A percentile compares a stretch with the other conserved stretches of the same genome.
These are phyloP conservation scores for Discoglossus pictus DNA, from an alignment of 2,797 vertebrate genomes.

Conservation along the genomic window DNA sequence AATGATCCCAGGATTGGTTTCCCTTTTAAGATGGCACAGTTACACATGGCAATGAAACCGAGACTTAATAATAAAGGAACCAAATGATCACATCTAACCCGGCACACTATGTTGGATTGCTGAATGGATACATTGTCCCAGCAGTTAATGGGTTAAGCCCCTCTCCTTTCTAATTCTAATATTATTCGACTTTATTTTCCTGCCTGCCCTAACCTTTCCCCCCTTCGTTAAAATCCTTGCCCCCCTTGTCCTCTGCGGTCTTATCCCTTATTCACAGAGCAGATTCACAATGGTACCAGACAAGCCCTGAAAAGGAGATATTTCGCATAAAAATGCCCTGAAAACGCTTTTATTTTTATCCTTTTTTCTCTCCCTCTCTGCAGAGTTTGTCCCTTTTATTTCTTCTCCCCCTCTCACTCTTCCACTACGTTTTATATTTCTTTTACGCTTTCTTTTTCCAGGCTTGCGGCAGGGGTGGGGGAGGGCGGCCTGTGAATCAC, in stretches of 20 bases:
- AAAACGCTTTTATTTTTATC: slow-evolving; percentile 50
- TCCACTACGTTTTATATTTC: slow-evolving; percentile 59
- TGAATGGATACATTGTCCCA: too few species aligned
- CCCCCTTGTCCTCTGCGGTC: slow-evolving; percentile 16
- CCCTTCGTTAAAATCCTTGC: slow-evolving; percentile 6
- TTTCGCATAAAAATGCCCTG: slow-evolving; percentile 27
- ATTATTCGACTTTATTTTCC: slow-evolving; percentile 26
- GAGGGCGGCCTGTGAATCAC: slow-evolving; percentile 58
- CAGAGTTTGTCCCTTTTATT: slow-evolving; percentile 54
- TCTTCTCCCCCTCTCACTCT: slow-evolving; percentile 54
- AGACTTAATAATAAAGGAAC: too few species aligned
- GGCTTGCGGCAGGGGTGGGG: slow-evolving; percentile 66
- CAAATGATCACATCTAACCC: too few species aligned
- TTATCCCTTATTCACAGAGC: slow-evolving; percentile 20
- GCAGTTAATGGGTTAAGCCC: slow-evolving; percentile 28
- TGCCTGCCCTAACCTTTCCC: not conserved
- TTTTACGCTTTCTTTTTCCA: slow-evolving; percentile 65
- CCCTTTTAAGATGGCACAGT: too few species aligned
- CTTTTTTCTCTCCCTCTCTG: slow-evolving; percentile 55
- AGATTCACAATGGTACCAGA: slow-evolving; percentile 35
- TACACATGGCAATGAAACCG: too few species aligned
- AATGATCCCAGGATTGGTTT: too few species aligned
- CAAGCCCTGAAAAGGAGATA: slow-evolving; percentile 34
- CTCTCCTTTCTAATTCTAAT: slow-evolving; percentile 2
- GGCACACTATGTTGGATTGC: too few species aligned